Evolutionary conservation across 92 coral and sea anemone genomes (phyloP).

Genomic region (Palythoa heliodiscus): DNA sequence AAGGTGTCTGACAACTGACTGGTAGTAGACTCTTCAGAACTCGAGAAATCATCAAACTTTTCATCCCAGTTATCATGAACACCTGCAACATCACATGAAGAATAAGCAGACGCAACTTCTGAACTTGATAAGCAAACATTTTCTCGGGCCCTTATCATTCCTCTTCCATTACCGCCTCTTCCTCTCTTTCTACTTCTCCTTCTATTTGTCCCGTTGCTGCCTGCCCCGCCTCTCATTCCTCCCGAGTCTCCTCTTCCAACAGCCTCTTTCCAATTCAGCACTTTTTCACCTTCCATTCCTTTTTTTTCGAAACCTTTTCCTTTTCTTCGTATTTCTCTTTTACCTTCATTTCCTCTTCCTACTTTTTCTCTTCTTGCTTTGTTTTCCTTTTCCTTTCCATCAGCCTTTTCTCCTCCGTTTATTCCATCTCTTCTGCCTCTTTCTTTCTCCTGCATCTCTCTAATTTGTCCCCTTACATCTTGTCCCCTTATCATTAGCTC

Average conservation of each 20-base stretch:
- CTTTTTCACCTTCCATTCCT: neutral
- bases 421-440: neutral
- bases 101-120: slow-evolving; percentile 19
- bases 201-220: neutral
- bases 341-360: too few relatives aligned
- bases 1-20: neutral
- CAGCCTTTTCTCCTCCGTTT: too few relatives aligned
- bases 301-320: neutral
- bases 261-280: neutral
- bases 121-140: neutral
- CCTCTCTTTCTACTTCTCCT: neutral
- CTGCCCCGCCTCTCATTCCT: neutral
- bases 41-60: neutral
- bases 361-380: too few relatives aligned
- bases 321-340: neutral
- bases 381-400: too few relatives aligned
- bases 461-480: neutral
- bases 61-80: neutral
- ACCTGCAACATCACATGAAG: slow-evolving; percentile 16
- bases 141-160: neutral
- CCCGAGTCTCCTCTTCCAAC: neutral
- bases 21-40: neutral
- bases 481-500: neutral
- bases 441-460: neutral
- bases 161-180: neutral